Conservation (phyloP, 2,888 invertebrate genomes). For the Ethmia dodecea region DNA sequence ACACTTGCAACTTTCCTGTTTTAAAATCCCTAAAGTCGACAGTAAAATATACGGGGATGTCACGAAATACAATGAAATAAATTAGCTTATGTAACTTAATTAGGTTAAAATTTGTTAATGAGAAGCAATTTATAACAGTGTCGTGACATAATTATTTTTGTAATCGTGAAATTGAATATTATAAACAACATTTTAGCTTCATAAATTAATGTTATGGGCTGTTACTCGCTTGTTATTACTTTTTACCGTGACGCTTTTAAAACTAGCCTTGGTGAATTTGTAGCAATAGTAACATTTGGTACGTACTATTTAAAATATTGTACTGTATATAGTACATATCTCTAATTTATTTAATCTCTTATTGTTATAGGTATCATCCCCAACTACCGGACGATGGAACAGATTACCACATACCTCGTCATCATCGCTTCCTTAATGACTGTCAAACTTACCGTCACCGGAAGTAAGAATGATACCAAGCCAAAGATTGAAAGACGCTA, state of each 20-base stretch:
- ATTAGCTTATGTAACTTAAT: slow-evolving; percentile 29
- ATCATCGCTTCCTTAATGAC: slow-evolving; percentile 63
- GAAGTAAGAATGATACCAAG: slow-evolving; percentile 58
- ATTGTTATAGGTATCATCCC: too few relatives aligned
- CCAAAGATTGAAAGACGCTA: slow-evolving; percentile 52
- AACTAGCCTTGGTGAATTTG: not conserved
- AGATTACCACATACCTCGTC: slow-evolving; percentile 53
- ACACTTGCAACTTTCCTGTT: slow-evolving; percentile 37
- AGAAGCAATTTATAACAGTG: slow-evolving; percentile 27
- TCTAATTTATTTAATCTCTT: too few relatives aligned
- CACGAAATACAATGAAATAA: slow-evolving; percentile 26
- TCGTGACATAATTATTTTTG: slow-evolving; percentile 23
- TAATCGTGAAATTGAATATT: not conserved
- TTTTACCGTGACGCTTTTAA: too few relatives aligned
- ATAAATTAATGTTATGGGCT: slow-evolving; percentile 2
- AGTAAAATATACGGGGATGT: slow-evolving; percentile 30
- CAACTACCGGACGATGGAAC: slow-evolving; percentile 61
- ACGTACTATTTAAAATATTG: too few relatives aligned
- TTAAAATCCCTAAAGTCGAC: slow-evolving; percentile 43
- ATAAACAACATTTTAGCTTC: not conserved
- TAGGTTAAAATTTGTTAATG: slow-evolving; percentile 38
- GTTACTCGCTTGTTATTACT: not conserved
- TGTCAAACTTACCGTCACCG: slow-evolving; percentile 54
- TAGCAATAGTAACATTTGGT: not conserved
- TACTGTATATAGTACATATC: too few relatives aligned